phyloP scores from a whole-genome alignment of 2,888 invertebrate genomes.

The Cosmia trapezina region DNA sequence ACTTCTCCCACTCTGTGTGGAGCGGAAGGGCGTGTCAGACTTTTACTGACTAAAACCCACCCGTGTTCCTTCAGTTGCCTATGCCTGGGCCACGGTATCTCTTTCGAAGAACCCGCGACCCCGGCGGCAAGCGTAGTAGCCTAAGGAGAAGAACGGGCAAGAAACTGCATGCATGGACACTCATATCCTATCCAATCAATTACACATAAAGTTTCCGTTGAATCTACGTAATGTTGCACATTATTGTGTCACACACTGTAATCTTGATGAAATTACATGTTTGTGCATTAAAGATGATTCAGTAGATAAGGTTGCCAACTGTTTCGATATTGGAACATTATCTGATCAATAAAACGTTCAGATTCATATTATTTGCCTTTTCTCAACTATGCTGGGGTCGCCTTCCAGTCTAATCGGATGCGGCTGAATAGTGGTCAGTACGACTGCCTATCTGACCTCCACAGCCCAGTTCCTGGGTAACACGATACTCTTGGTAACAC shows the following conservation, averaged over 20 bases:
- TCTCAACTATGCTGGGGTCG: background rate
- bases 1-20: too few species aligned
- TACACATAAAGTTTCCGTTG: slow-evolving; percentile 7
- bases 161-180: background rate
- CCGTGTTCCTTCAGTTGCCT: too few species aligned
- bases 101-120: too few species aligned
- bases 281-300: slow-evolving; percentile 8
- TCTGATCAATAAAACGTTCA: background rate
- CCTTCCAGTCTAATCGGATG: background rate
- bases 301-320: slow-evolving; percentile 10
- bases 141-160: background rate
- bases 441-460: background rate
- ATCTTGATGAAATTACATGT: slow-evolving; percentile 31
- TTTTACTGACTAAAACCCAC: too few species aligned
- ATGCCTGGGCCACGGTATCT: too few species aligned
- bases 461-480: background rate
- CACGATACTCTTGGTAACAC: background rate
- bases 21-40: too few species aligned
- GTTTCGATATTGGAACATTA: background rate
- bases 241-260: slow-evolving; percentile 15
- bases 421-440: background rate
- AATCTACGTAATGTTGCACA: slow-evolving; percentile 5
- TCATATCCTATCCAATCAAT: background rate
- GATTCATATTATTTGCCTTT: background rate
- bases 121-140: background rate